phyloP scores from a whole-genome alignment of 2,888 invertebrate genomes.

The Pachydiplax longipennis region DNA sequence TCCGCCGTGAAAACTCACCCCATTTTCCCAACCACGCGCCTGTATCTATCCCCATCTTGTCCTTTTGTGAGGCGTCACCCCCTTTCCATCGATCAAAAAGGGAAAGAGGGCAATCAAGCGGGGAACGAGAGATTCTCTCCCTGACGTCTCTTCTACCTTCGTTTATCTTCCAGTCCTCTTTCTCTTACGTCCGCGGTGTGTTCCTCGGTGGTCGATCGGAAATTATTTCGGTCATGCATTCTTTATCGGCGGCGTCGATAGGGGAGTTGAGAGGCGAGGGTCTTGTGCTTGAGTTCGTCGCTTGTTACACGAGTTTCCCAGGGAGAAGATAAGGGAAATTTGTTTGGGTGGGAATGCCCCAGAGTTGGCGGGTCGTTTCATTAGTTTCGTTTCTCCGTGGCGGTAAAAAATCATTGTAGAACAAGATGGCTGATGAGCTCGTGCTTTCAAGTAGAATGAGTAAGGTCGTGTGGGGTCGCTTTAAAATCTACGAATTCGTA shows the following conservation, averaged over 20 bases:
- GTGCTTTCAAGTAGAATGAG: too few species aligned
- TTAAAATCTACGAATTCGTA: too few species aligned
- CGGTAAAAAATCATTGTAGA: too few species aligned
- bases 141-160: neutral
- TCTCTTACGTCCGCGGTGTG: neutral
- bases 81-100: constrained; percentile 6
- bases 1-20: neutral
- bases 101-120: constrained; percentile 14
- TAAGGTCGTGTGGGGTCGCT: too few species aligned
- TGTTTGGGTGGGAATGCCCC: too few species aligned
- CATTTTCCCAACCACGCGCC: neutral
- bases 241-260: neutral
- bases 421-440: too few species aligned
- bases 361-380: too few species aligned
- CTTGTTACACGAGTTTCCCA: neutral
- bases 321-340: too few species aligned
- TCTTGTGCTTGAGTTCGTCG: neutral
- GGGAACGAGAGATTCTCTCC: neutral
- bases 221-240: neutral
- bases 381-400: too few species aligned
- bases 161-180: neutral
- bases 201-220: neutral
- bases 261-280: neutral
- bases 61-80: neutral
- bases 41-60: neutral